Percentiles rank a stretch among this genome's conserved stretches.
Evolutionary conservation across 2,888 invertebrate genomes (phyloP).

Genomic region (Liodrosophila aerea): DNA sequence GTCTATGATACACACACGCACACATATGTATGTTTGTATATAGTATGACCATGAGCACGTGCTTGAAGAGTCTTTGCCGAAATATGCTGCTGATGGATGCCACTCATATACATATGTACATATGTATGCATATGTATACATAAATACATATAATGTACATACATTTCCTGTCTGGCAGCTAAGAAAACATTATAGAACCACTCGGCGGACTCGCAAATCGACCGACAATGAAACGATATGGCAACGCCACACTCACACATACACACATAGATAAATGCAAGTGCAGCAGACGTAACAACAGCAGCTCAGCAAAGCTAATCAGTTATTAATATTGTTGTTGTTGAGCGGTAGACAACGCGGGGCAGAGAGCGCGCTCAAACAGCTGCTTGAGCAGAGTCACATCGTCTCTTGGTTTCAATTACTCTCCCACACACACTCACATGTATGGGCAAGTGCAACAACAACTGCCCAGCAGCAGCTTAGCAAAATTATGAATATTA

Average conservation of each 20-base stretch:
- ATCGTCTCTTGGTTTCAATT: conserved; percentile 12
- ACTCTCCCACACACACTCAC: conserved; percentile 2
- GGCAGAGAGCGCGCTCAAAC: conserved; percentile 21
- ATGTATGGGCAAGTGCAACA: conserved; percentile 30
- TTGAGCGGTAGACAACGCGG: conserved; percentile 1
- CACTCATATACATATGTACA: conserved; percentile 17
- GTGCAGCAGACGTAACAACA: conserved; percentile 39
- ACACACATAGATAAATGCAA: conserved; percentile 18
- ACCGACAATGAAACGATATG: conserved; percentile 26
- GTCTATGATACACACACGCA: conserved; percentile 3
- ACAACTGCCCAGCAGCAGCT: conserved; percentile 61
- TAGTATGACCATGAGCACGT: conserved; percentile 63
- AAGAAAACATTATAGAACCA: conserved; percentile 14
- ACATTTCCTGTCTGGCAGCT: conserved; percentile 51
- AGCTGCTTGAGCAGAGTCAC: conserved; percentile 40
- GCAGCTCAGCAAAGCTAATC: conserved; percentile 63
- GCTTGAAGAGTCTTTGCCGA: conserved; percentile 21
- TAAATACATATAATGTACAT: conserved; percentile 8
- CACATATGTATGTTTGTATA: conserved; percentile 34
- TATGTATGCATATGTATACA: conserved; percentile 10
- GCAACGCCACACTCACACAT: conserved; percentile 14
- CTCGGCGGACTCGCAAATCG: neutral
- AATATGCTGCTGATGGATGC: conserved; percentile 25
- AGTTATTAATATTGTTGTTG: conserved; percentile 38
- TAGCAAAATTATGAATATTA: conserved; percentile 54